These are phyloP conservation scores for Acanthopagrus latus DNA, from an alignment of 2,797 vertebrate genomes.

Conservation along the genomic window DNA sequence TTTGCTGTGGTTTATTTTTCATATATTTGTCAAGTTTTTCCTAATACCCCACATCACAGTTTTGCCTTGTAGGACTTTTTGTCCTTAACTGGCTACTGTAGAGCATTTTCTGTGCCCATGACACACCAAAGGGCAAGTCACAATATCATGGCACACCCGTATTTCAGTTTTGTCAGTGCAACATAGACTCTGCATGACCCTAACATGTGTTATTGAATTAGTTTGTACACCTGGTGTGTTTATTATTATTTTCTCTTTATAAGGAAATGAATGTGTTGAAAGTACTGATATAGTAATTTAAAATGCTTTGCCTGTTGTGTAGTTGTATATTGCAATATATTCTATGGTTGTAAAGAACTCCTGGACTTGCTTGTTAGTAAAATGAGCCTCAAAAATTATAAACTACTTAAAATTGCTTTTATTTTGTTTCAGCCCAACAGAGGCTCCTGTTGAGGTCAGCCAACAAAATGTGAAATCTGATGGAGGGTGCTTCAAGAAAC, in stretches of 20 bases:
- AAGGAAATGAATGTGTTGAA: too few species aligned
- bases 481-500: conserved; percentile 28
- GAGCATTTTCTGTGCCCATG: too few species aligned
- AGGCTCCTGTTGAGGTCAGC: conserved; percentile 21
- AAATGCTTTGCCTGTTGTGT: too few species aligned
- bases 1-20: background rate
- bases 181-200: too few species aligned
- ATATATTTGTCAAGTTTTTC: background rate
- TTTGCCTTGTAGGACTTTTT: background rate
- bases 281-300: too few species aligned
- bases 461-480: conserved; percentile 23
- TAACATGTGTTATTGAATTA: background rate
- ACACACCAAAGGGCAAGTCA: too few species aligned
- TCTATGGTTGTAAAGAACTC: too few species aligned
- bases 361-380: background rate
- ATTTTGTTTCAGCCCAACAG: conserved; percentile 53
- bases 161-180: too few species aligned
- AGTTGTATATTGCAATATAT: too few species aligned
- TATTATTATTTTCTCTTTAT: too few species aligned
- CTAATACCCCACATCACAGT: background rate
- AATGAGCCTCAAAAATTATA: background rate
- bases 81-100: background rate
- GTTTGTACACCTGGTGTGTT: too few species aligned
- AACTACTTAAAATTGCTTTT: background rate
- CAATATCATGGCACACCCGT: background rate